phyloP scores from a whole-genome alignment of 2,113 vertebrate species.

The Ahaetulla prasina region DNA sequence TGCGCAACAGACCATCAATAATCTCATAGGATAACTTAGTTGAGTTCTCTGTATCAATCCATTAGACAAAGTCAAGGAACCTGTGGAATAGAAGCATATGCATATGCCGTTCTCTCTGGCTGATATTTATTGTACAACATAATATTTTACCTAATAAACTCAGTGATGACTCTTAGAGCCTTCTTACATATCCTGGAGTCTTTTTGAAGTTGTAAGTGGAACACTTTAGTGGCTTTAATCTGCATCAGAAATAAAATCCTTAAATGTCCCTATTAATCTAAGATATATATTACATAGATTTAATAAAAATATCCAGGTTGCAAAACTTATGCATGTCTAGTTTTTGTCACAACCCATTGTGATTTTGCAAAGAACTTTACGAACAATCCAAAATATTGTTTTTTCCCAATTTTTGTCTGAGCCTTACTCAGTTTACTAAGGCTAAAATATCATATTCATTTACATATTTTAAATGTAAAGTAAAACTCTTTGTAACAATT shows the following conservation, averaged over 20 bases:
- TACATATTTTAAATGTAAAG: background rate
- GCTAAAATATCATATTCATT: background rate
- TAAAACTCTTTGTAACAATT: background rate
- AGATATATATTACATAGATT: background rate
- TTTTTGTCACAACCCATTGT: background rate
- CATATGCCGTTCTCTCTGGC: background rate
- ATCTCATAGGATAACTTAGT: background rate
- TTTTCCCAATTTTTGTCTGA: background rate
- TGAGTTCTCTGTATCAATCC: background rate
- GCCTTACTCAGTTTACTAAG: background rate
- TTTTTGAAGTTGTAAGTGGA: background rate
- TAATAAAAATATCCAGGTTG: background rate
- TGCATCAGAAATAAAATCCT: background rate
- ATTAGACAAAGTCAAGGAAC: background rate
- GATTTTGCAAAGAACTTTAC: background rate
- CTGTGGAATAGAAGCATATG: background rate
- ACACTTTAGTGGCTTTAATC: background rate
- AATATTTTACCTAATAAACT: background rate
- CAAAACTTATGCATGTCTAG: background rate
- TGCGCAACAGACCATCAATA: background rate
- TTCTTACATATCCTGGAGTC: background rate
- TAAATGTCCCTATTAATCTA: background rate
- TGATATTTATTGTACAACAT: background rate
- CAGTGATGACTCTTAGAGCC: background rate
- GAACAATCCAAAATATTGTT: background rate